Percentiles rank a stretch among this genome's conserved stretches.
Conservation (phyloP, 1,140 invertebrate genomes). For the Ladona fulva region DNA sequence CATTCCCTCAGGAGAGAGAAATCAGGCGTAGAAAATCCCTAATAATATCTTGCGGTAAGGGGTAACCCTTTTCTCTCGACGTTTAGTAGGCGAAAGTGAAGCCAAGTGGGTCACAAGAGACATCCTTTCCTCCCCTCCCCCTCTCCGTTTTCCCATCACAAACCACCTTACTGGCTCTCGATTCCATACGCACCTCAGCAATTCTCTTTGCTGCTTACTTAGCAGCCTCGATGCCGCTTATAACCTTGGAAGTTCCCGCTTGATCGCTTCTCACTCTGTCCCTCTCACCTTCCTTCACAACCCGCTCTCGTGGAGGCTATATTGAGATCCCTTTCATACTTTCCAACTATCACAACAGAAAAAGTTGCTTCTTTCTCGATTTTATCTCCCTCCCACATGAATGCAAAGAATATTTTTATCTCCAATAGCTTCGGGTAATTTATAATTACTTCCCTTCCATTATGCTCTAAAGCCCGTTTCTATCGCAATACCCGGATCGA, state of each 20-base stretch:
- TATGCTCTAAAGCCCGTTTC: too few species aligned
- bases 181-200: background rate
- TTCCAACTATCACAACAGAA: background rate
- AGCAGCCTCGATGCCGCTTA: background rate
- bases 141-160: background rate
- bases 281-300: background rate
- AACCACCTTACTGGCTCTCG: background rate
- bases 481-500: too few species aligned
- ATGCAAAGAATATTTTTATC: too few species aligned
- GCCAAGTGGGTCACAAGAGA: background rate
- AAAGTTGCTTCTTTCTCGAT: too few species aligned
- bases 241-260: constrained; percentile 3
- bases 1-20: background rate
- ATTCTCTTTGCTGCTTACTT: background rate
- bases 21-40: background rate
- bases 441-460: too few species aligned
- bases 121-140: background rate
- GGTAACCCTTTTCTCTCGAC: background rate
- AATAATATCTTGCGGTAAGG: constrained; percentile 1
- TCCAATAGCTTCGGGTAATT: too few species aligned
- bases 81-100: background rate
- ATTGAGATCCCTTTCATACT: background rate
- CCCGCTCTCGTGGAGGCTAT: background rate
- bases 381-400: too few species aligned
- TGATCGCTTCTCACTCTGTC: background rate